A percentile compares a stretch with the other conserved stretches of the same genome.
These are phyloP conservation scores for Lepus oiostolus DNA, from an alignment of 2,797 vertebrate genomes.

Conservation along the genomic window DNA sequence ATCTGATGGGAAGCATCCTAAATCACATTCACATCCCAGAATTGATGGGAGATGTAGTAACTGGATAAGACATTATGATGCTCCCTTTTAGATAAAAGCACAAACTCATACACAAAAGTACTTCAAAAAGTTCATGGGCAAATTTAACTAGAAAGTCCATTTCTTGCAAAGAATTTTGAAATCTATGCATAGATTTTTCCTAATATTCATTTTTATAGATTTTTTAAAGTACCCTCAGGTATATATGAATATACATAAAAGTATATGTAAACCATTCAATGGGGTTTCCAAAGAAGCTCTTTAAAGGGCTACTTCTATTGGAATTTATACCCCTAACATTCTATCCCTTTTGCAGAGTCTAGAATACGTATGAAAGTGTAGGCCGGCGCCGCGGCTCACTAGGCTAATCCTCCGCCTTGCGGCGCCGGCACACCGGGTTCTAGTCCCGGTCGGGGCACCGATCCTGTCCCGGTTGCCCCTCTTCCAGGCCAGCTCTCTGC, in stretches of 20 bases:
- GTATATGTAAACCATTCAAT: background rate
- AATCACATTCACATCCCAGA: too few relatives aligned
- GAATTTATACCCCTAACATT: background rate
- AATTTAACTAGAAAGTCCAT: too few relatives aligned
- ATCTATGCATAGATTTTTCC: too few relatives aligned
- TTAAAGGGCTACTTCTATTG: background rate
- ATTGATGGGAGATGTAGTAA: background rate
- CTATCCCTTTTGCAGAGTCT: background rate
- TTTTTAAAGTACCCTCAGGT: background rate
- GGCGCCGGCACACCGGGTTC: too few relatives aligned
- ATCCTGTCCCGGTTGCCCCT: too few relatives aligned
- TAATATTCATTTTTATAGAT: too few relatives aligned
- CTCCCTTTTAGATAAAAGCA: background rate
- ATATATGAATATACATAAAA: background rate
- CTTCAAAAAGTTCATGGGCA: too few relatives aligned
- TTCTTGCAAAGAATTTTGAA: too few relatives aligned
- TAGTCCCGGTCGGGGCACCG: too few relatives aligned
- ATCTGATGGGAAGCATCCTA: background rate
- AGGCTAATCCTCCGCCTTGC: too few relatives aligned
- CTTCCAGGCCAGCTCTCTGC: too few relatives aligned
- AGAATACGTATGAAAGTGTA: background rate
- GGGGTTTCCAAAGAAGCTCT: background rate
- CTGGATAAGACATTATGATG: background rate
- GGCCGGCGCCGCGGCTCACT: too few relatives aligned
- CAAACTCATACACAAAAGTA: background rate